A percentile compares a stretch with the other conserved stretches of the same genome.
Conservation (phyloP, 1,140 invertebrate species). For the Temnothorax curvispinosus region DNA sequence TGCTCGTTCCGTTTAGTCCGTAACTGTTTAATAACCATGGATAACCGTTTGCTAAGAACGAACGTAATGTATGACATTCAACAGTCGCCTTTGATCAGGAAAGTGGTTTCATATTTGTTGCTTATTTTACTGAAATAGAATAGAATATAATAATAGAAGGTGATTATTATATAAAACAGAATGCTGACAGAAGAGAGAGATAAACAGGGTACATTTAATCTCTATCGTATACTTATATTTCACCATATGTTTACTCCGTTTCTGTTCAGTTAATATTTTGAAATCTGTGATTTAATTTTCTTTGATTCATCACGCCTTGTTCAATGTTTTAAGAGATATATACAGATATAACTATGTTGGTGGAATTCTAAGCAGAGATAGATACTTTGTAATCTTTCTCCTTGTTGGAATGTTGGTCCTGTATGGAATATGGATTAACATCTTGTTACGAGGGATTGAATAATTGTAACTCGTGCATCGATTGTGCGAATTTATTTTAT, state of each 20-base stretch:
- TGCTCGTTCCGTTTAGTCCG: neutral
- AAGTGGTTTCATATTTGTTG: neutral
- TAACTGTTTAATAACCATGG: neutral
- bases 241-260: neutral
- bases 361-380: too few relatives aligned
- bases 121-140: neutral
- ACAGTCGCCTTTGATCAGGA: neutral
- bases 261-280: neutral
- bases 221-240: neutral
- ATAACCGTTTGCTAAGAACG: neutral
- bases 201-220: neutral
- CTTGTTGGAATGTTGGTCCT: neutral
- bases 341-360: too few relatives aligned
- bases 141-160: neutral
- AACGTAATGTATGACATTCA: neutral
- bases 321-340: neutral
- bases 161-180: neutral
- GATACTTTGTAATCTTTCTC: neutral
- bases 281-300: neutral
- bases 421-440: neutral
- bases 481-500: slow-evolving; percentile 58
- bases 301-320: neutral
- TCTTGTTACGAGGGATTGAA: slow-evolving; percentile 8
- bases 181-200: neutral
- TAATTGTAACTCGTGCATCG: slow-evolving; percentile 2